These are phyloP conservation scores for Drosophila fulvimacula DNA, from an alignment of 2,888 invertebrate genomes.

Conservation along the genomic window DNA sequence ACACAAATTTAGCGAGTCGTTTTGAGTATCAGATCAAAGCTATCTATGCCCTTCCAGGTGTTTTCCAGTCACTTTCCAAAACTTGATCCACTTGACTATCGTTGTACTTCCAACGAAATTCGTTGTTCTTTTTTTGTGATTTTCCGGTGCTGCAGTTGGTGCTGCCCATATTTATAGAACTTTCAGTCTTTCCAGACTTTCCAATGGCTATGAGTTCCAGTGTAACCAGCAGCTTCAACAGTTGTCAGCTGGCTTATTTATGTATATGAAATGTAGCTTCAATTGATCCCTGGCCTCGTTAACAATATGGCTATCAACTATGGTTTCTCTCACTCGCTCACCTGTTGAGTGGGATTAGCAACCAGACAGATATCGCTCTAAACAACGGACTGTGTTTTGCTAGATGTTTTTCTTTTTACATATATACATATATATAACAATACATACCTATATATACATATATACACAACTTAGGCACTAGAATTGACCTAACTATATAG, in stretches of 20 bases:
- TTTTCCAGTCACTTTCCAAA: neutral
- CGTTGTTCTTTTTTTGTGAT: no score
- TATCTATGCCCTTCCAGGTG: neutral
- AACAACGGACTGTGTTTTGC: conserved; percentile 58
- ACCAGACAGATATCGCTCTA: conserved; percentile 28
- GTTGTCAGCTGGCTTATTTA: neutral
- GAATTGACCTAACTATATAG: conserved; percentile 35
- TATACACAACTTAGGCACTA: conserved; percentile 39
- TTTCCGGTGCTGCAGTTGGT: neutral
- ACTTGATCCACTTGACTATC: neutral
- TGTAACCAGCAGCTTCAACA: neutral
- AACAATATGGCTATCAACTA: conserved; percentile 26
- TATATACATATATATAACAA: conserved; percentile 38
- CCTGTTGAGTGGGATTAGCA: conserved; percentile 6
- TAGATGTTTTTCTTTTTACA: conserved; percentile 38
- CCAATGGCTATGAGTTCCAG: neutral
- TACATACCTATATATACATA: conserved; percentile 13
- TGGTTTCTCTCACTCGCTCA: conserved; percentile 16
- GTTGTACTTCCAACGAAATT: neutral
- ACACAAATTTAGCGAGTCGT: no score
- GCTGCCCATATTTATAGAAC: neutral
- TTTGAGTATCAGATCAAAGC: neutral
- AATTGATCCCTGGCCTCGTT: conserved; percentile 13
- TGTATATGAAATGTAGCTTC: conserved; percentile 7
- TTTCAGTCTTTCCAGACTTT: neutral